Evolutionary conservation across 2,888 invertebrate species (phyloP).

Genomic region (Gryllus longicercus): DNA sequence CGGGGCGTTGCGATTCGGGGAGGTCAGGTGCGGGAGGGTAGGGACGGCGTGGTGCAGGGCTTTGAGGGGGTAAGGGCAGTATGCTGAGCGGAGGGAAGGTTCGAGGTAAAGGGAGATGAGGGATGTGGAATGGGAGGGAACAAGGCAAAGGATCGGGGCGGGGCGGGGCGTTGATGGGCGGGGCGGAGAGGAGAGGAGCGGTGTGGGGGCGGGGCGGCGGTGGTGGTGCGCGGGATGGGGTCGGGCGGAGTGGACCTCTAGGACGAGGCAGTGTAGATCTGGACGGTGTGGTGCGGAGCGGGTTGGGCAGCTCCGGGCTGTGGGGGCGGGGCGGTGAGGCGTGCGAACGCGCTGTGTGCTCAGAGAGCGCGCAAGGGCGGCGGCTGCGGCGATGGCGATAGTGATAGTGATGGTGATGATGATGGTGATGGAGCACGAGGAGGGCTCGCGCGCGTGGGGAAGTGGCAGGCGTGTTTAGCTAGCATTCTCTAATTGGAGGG

Average conservation of each 20-base stretch:
- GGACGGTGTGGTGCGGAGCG: no score
- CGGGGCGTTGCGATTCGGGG: neutral
- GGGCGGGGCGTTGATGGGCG: no score
- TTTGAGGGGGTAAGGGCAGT: neutral
- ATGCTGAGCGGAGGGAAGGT: neutral
- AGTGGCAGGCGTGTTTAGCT: slow-evolving; percentile 24
- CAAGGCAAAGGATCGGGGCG: no score
- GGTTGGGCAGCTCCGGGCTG: no score
- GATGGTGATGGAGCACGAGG: neutral
- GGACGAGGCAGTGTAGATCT: neutral
- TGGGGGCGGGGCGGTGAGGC: neutral
- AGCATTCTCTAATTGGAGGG: slow-evolving; percentile 25
- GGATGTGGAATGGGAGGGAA: no score
- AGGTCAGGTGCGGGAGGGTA: neutral
- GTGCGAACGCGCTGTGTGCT: neutral
- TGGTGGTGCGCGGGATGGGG: no score
- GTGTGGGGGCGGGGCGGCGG: no score
- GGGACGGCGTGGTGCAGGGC: no score
- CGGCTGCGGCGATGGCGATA: neutral
- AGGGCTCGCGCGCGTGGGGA: neutral
- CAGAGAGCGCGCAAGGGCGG: neutral
- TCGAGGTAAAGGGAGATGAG: no score
- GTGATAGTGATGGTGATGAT: neutral
- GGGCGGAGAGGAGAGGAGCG: no score
- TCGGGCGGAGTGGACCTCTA: neutral